These are phyloP conservation scores for Ceraclea dissimilis DNA, from an alignment of 2,888 invertebrate genomes.

Conservation along the genomic window DNA sequence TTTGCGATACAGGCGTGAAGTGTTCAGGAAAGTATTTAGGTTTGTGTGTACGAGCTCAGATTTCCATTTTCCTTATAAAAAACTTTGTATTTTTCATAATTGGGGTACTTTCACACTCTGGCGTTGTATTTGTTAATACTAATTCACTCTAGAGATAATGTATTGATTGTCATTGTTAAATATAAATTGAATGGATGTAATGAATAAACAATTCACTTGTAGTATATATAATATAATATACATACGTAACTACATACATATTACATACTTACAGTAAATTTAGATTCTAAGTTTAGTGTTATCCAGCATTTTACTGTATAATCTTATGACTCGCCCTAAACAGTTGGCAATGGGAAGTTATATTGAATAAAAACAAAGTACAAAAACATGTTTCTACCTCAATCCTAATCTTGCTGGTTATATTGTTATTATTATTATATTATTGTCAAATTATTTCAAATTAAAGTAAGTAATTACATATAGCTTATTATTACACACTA, in stretches of 20 bases:
- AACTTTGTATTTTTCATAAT: too few species aligned
- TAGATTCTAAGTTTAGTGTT: conserved; percentile 19
- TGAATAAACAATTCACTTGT: too few species aligned
- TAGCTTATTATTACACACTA: too few species aligned
- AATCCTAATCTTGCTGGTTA: conserved; percentile 24
- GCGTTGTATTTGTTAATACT: too few species aligned
- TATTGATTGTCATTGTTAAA: too few species aligned
- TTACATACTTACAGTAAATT: conserved; percentile 14
- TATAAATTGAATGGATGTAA: too few species aligned
- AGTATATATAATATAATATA: too few species aligned
- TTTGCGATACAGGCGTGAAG: too few species aligned
- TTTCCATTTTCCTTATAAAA: too few species aligned
- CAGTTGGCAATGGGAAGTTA: conserved; percentile 16
- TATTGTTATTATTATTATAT: conserved; percentile 15
- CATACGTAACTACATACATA: neutral
- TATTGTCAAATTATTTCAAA: conserved; percentile 1
- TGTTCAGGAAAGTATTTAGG: too few species aligned
- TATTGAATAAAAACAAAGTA: conserved; percentile 26
- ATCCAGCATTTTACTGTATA: conserved; percentile 18
- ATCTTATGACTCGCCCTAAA: conserved; percentile 17
- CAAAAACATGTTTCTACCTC: conserved; percentile 26
- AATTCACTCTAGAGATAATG: too few species aligned
- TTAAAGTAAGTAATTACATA: neutral
- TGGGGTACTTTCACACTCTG: neutral
- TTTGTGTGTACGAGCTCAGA: too few species aligned